Percentiles rank a stretch among this genome's conserved stretches.
Conservation (phyloP, 2,113 vertebrate species). For the Entelurus aequoreus region DNA sequence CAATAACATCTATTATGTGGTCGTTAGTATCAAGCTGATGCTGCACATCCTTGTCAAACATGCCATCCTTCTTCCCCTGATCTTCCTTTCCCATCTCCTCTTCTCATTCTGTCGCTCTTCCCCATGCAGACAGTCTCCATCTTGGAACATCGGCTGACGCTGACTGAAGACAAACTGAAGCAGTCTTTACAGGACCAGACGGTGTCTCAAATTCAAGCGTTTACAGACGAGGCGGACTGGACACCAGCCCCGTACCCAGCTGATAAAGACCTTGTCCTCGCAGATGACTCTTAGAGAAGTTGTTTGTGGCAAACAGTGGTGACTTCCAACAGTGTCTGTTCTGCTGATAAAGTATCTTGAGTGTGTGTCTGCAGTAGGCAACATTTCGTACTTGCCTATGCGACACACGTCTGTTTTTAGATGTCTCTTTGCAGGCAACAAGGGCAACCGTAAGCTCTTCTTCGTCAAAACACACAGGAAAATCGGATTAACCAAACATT, state of each 20-base stretch:
- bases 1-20: constrained; percentile 42
- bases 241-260: background rate
- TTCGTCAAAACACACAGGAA: too few relatives aligned
- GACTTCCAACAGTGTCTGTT: constrained; percentile 51
- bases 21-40: constrained; percentile 57
- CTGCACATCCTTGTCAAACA: constrained; percentile 49
- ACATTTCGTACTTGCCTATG: constrained; percentile 4
- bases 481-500: too few relatives aligned
- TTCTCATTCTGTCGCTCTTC: background rate
- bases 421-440: background rate
- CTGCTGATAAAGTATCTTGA: constrained; percentile 33
- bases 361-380: background rate
- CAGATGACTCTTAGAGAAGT: constrained; percentile 47
- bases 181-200: constrained; percentile 89
- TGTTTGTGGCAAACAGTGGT: constrained; percentile 29
- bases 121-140: constrained; percentile 67
- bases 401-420: background rate
- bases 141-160: constrained; percentile 85
- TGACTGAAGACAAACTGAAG: constrained; percentile 93
- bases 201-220: constrained; percentile 71
- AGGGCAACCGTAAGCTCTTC: background rate
- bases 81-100: background rate
- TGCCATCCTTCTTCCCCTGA: constrained; percentile 10
- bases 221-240: constrained; percentile 47
- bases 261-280: background rate